A percentile compares a stretch with the other conserved stretches of the same genome.
Conservation (phyloP, 2,113 vertebrate genomes). For the Dermatemys mawii region DNA sequence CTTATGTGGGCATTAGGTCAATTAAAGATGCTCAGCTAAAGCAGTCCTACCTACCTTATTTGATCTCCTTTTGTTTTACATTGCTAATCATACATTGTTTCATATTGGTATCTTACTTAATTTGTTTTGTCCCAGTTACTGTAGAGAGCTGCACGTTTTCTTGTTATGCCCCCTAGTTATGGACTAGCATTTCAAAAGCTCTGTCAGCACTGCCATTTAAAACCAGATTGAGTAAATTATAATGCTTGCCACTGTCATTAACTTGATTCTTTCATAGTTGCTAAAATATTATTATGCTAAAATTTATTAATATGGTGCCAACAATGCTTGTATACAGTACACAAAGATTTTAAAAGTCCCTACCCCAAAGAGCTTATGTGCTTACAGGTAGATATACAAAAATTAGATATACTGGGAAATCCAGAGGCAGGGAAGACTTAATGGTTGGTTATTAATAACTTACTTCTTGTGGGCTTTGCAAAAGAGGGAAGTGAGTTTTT, state of each 20-base stretch:
- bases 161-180: not conserved
- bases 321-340: not conserved
- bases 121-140: not conserved
- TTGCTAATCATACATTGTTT: not conserved
- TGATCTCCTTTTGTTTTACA: not conserved
- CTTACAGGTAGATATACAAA: not conserved
- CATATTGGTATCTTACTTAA: not conserved
- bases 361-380: not conserved
- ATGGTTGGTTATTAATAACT: not conserved
- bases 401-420: not conserved
- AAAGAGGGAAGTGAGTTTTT: not conserved
- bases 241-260: slow-evolving; percentile 16
- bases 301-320: not conserved
- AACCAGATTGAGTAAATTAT: slow-evolving; percentile 38
- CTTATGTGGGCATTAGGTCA: not conserved
- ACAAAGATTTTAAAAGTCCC: not conserved
- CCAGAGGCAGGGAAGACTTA: not conserved
- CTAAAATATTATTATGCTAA: slow-evolving; percentile 12
- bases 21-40: not conserved
- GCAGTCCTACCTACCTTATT: fast-evolving
- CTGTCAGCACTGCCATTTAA: not conserved
- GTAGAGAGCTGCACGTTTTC: not conserved
- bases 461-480: not conserved
- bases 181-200: not conserved
- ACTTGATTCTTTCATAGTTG: slow-evolving; percentile 15